A percentile compares a stretch with the other conserved stretches of the same genome.
Evolutionary conservation across 2,888 invertebrate species (phyloP).

Genomic region (Phanerotoma sp.): DNA sequence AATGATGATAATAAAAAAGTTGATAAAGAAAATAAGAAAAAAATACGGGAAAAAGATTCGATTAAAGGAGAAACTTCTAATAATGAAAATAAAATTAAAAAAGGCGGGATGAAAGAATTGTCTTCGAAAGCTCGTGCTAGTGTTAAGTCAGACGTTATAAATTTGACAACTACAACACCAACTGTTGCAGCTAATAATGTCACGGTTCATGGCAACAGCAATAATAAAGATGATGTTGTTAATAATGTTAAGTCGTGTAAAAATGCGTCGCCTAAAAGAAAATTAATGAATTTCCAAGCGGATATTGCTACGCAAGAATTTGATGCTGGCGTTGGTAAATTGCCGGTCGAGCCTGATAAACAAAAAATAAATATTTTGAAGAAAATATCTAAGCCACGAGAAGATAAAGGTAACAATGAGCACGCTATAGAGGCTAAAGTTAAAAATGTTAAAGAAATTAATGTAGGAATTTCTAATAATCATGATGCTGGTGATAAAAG

Average conservation of each 20-base stretch:
- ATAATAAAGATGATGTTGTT: slow-evolving; percentile 36
- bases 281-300: slow-evolving; percentile 27
- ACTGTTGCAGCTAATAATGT: too few relatives aligned
- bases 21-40: slow-evolving; percentile 59
- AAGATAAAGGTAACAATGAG: too few relatives aligned
- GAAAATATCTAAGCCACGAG: slow-evolving; percentile 72
- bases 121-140: too few relatives aligned
- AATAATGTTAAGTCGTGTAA: too few relatives aligned
- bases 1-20: slow-evolving; percentile 54
- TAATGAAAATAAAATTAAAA: slow-evolving; percentile 8
- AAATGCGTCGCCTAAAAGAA: slow-evolving; percentile 39
- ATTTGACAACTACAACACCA: too few relatives aligned
- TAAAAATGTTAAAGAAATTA: slow-evolving; percentile 53
- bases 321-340: slow-evolving; percentile 63
- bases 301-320: slow-evolving; percentile 55
- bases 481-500: slow-evolving; percentile 52
- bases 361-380: slow-evolving; percentile 86
- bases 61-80: slow-evolving; percentile 57
- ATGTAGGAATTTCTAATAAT: slow-evolving; percentile 57
- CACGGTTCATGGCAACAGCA: too few relatives aligned
- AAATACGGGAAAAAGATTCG: slow-evolving; percentile 55
- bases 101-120: too few relatives aligned
- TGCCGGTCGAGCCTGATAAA: slow-evolving; percentile 79
- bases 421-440: too few relatives aligned
- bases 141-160: too few relatives aligned